Conservation (phyloP, 92 coral and sea anemone genomes). For the Epizoanthus scotinus region DNA sequence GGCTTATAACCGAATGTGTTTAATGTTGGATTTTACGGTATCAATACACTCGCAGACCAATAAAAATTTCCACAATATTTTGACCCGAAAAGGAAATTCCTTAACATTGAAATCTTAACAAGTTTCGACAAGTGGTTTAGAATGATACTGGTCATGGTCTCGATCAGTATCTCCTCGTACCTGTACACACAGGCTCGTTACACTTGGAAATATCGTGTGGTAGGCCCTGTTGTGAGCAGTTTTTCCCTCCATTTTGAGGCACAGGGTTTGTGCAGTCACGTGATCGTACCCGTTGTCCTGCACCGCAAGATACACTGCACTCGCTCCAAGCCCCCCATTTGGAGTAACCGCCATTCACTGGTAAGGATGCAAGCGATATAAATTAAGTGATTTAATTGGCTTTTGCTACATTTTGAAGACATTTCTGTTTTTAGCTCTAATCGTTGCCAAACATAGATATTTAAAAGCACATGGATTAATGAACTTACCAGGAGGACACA, state of each 20-base stretch:
- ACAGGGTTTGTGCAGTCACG: slow-evolving; percentile 27
- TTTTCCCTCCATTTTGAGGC: slow-evolving; percentile 32
- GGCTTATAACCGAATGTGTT: too few relatives aligned
- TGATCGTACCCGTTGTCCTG: slow-evolving; percentile 5
- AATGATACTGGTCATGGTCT: neutral
- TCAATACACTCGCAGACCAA: too few relatives aligned
- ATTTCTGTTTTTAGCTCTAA: too few relatives aligned
- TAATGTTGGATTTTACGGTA: too few relatives aligned
- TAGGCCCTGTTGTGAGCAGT: slow-evolving; percentile 13
- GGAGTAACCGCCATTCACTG: slow-evolving; percentile 32
- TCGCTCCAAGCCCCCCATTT: slow-evolving; percentile 21
- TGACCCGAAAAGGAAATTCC: too few relatives aligned
- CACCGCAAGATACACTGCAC: slow-evolving; percentile 13
- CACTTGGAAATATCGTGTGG: neutral
- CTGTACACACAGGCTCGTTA: neutral
- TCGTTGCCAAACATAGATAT: too few relatives aligned
- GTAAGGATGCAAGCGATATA: neutral
- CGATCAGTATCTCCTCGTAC: neutral
- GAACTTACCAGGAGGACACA: slow-evolving; percentile 27
- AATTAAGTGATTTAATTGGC: too few relatives aligned
- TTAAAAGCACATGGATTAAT: neutral
- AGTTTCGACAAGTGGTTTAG: too few relatives aligned
- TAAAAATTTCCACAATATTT: too few relatives aligned
- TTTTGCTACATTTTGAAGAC: too few relatives aligned
- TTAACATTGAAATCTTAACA: too few relatives aligned